These are phyloP conservation scores for Argynnis bischoffii DNA, from an alignment of 2,888 invertebrate genomes.

Conservation along the genomic window DNA sequence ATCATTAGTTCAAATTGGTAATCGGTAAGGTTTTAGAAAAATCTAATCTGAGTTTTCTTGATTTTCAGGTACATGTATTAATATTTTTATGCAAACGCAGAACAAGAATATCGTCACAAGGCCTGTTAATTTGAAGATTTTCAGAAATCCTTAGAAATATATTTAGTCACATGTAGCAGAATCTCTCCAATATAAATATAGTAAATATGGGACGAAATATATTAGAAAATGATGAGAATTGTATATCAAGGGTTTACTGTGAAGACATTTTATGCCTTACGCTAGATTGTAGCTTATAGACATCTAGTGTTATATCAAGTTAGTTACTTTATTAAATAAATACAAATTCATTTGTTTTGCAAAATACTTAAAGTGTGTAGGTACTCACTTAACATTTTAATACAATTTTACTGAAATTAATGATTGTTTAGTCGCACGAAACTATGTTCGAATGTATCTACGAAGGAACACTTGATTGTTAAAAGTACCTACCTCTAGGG, in stretches of 20 bases:
- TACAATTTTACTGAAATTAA: too few relatives aligned
- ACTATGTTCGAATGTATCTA: not conserved
- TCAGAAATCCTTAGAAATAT: not conserved
- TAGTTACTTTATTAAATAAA: too few relatives aligned
- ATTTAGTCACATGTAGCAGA: not conserved
- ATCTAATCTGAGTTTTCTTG: conserved; percentile 16
- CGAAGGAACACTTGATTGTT: not conserved
- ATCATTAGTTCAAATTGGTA: not conserved
- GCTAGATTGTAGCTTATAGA: too few relatives aligned
- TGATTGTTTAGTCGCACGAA: too few relatives aligned
- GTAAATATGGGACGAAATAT: not conserved
- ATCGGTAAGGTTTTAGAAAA: not conserved
- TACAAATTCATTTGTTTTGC: too few relatives aligned
- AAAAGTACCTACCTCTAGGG: not conserved
- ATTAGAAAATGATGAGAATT: not conserved
- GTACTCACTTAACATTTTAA: too few relatives aligned
- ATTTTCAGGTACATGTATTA: conserved; percentile 27
- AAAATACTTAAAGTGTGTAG: too few relatives aligned
- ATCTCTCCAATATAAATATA: not conserved
- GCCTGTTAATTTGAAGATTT: conserved; percentile 10
- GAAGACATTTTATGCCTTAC: not conserved
- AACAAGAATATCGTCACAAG: conserved; percentile 7
- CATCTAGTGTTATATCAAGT: too few relatives aligned
- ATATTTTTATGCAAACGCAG: conserved; percentile 6
- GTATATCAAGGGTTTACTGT: conserved; percentile 11